Conservation (phyloP, 2,113 vertebrate genomes). For the Pteruthius melanotis region DNA sequence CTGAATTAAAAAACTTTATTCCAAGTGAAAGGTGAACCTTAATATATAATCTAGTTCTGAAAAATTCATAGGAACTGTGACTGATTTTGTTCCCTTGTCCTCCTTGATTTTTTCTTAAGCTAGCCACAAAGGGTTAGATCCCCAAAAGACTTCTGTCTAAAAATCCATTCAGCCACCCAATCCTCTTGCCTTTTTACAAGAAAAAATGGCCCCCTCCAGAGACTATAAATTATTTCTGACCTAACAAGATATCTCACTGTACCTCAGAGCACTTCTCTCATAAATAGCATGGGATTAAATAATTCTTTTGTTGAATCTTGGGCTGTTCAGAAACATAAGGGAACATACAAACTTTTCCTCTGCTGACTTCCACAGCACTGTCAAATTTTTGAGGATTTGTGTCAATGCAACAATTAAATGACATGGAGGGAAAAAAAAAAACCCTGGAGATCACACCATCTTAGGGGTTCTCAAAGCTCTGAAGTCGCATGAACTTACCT, state of each 20-base stretch:
- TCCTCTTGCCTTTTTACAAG: background rate
- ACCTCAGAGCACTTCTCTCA: background rate
- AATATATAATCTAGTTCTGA: background rate
- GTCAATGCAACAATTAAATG: background rate
- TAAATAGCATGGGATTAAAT: background rate
- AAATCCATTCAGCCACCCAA: background rate
- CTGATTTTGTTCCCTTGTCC: background rate
- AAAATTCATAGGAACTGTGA: background rate
- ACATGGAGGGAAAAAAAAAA: background rate
- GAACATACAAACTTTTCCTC: background rate
- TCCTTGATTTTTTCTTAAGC: background rate
- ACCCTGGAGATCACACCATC: background rate
- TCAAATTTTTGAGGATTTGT: background rate
- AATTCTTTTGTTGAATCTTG: background rate
- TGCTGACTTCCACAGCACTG: background rate
- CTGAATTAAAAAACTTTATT: background rate
- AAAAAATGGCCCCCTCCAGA: background rate
- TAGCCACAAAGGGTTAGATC: background rate
- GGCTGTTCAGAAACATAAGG: background rate
- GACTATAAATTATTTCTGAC: background rate
- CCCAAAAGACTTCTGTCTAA: background rate
- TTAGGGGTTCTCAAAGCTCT: background rate
- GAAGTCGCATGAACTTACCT: rapidly evolving
- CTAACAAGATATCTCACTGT: background rate
- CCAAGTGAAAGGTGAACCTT: background rate